These are phyloP conservation scores for Lithobates sylvaticus DNA, from an alignment of 2,797 vertebrate genomes.

Conservation along the genomic window DNA sequence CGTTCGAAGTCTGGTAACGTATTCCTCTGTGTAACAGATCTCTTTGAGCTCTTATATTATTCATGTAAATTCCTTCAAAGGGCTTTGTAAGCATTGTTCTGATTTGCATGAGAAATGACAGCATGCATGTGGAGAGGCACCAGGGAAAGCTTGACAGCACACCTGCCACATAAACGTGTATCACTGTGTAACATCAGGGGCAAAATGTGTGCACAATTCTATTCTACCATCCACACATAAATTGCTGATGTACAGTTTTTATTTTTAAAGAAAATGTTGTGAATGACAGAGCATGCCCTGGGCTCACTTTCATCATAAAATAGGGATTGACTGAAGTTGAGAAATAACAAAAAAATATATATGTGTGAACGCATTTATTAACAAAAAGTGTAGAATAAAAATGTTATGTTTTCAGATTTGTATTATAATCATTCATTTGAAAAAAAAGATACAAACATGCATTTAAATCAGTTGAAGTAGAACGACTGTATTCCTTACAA, in stretches of 20 bases:
- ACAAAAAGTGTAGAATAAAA: not conserved
- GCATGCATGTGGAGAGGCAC: slow-evolving; percentile 7
- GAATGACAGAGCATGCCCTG: not conserved
- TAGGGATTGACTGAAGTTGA: not conserved
- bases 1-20: slow-evolving; percentile 6
- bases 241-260: not conserved
- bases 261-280: not conserved
- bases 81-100: slow-evolving; percentile 40
- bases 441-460: too few species aligned
- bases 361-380: not conserved
- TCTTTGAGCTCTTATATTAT: slow-evolving; percentile 40
- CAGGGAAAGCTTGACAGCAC: slow-evolving; percentile 2
- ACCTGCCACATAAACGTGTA: slow-evolving; percentile 18
- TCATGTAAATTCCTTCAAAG: slow-evolving; percentile 51
- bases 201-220: not conserved
- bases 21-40: slow-evolving; percentile 15
- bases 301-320: not conserved
- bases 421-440: not conserved
- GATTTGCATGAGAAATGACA: slow-evolving; percentile 39
- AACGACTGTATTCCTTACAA: too few species aligned
- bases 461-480: too few species aligned
- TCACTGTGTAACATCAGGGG: not conserved
- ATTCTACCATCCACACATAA: not conserved
- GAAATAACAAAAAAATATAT: not conserved
- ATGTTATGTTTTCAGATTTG: not conserved